Conservation (phyloP, 2,888 invertebrate species). For the Drosophila siamana region DNA sequence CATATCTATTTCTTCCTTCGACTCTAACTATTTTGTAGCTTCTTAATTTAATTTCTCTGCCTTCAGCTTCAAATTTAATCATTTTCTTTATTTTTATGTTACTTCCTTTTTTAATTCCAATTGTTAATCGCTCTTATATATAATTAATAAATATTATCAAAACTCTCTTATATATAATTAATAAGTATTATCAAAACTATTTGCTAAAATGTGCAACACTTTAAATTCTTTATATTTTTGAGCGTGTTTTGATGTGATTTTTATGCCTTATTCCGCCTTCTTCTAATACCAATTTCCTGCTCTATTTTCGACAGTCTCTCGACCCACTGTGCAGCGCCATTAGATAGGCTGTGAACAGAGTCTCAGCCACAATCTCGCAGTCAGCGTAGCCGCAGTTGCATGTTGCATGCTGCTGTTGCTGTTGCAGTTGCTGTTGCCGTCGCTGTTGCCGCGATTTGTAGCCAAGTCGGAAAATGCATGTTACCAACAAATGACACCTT, state of each 20-base stretch:
- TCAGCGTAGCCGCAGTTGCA: slow-evolving; percentile 43
- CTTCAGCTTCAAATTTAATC: too few species aligned
- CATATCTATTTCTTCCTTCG: too few species aligned
- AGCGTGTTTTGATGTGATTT: too few species aligned
- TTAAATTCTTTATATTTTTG: too few species aligned
- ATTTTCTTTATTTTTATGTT: too few species aligned
- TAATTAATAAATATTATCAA: too few species aligned
- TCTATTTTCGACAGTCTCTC: neutral
- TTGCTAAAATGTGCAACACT: too few species aligned
- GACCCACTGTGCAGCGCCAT: slow-evolving; percentile 58
- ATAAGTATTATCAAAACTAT: too few species aligned
- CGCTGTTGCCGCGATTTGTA: slow-evolving; percentile 78
- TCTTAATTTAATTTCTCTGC: too few species aligned
- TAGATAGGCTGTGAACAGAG: slow-evolving; percentile 50
- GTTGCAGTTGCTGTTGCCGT: slow-evolving; percentile 54
- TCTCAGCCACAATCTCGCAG: slow-evolving; percentile 24
- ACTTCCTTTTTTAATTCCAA: too few species aligned
- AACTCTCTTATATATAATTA: too few species aligned
- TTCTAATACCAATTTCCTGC: neutral
- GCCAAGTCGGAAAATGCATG: slow-evolving; percentile 80
- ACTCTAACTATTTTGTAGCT: neutral
- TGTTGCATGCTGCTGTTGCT: slow-evolving; percentile 55
- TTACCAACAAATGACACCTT: slow-evolving; percentile 83
- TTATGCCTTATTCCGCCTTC: neutral
- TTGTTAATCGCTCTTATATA: too few species aligned